Conservation (phyloP, 2,113 vertebrate genomes). For the Sterrhoptilus dennistouni region DNA sequence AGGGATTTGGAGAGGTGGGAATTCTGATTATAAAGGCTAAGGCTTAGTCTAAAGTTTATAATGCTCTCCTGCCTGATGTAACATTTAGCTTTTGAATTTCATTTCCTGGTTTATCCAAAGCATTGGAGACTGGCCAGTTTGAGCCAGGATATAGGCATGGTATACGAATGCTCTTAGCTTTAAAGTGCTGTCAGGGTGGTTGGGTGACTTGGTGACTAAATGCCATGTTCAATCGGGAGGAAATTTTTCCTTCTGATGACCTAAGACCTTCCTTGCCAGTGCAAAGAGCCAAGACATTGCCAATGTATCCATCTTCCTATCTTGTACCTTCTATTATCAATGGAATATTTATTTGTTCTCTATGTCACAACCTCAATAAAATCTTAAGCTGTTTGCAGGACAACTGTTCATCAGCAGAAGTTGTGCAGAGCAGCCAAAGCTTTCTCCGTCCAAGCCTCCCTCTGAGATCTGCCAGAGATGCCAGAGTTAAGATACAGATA, state of each 20-base stretch:
- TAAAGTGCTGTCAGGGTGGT: not conserved
- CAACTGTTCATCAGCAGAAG: not conserved
- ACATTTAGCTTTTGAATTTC: not conserved
- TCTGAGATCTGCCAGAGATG: not conserved
- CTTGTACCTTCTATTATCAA: not conserved
- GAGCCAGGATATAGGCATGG: not conserved
- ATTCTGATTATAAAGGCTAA: not conserved
- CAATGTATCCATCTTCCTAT: not conserved
- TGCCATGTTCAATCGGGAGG: accelerated
- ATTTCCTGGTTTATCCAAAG: not conserved
- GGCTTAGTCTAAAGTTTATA: not conserved
- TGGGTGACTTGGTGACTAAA: not conserved
- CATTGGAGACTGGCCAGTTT: not conserved
- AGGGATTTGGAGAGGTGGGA: not conserved
- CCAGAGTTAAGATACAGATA: not conserved
- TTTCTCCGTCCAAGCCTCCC: not conserved
- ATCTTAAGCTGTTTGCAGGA: not conserved
- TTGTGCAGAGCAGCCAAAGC: not conserved
- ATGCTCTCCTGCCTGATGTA: not conserved
- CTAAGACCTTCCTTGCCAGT: not conserved
- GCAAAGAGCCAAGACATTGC: not conserved
- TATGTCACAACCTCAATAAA: not conserved
- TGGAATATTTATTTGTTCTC: not conserved
- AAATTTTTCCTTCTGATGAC: not conserved
- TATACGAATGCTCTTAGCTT: not conserved